Evolutionary conservation across 53 echinoderm and acorn worm species (phyloP).

Genomic region (Apostichopus leukothele): DNA sequence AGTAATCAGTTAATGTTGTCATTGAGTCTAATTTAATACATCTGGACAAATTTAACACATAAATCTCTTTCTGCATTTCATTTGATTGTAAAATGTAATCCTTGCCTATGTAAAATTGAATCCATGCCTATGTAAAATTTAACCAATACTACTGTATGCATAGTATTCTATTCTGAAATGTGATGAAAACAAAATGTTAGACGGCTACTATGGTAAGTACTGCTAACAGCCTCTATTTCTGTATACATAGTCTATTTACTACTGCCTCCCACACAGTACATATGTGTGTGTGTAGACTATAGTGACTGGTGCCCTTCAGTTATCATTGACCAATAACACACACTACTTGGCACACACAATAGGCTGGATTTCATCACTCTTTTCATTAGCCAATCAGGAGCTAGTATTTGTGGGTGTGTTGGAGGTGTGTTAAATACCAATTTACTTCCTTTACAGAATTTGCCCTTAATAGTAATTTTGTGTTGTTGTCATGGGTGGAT

Average conservation of each 20-base stretch:
- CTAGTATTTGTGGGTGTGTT: neutral
- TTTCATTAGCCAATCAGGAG: constrained; percentile 19
- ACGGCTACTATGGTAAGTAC: no score
- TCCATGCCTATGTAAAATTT: no score
- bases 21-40: no score
- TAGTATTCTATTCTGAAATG: no score
- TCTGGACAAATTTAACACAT: no score
- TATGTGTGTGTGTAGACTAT: neutral
- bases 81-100: no score
- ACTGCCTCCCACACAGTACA: neutral
- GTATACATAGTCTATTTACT: neutral
- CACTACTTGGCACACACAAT: neutral
- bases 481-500: no score
- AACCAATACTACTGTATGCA: no score
- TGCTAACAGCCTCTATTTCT: neutral
- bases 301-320: neutral
- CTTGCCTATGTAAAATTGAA: no score
- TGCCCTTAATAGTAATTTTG: neutral
- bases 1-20: no score
- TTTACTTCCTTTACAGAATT: neutral
- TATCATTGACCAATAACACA: neutral
- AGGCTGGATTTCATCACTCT: neutral
- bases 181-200: no score
- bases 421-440: constrained; percentile 1
- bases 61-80: no score